A percentile compares a stretch with the other conserved stretches of the same genome.
Evolutionary conservation across 2,888 invertebrate genomes (phyloP).

Genomic region (Drymonia ruficornis): DNA sequence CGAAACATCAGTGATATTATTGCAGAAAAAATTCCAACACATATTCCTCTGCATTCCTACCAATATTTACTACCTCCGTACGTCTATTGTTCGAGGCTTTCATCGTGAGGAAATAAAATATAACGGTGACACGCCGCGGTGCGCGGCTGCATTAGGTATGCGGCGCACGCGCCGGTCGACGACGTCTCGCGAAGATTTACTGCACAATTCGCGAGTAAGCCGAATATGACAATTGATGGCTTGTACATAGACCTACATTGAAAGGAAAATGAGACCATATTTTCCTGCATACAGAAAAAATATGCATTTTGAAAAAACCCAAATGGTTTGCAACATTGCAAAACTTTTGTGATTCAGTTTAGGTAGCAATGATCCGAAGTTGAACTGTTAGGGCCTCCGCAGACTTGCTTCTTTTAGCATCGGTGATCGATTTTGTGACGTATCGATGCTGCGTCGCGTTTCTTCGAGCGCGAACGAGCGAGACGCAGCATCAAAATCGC

Average conservation of each 20-base stretch:
- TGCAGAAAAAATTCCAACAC: background rate
- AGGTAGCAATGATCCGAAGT: no score
- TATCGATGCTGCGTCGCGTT: no score
- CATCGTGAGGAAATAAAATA: conserved; percentile 13
- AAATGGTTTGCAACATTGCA: background rate
- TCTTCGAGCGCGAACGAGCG: no score
- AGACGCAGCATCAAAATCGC: no score
- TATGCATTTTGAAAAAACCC: background rate
- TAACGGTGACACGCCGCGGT: conserved; percentile 21
- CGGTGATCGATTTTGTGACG: no score
- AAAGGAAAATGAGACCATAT: background rate
- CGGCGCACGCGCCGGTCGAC: conserved; percentile 14
- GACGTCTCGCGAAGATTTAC: conserved; percentile 13
- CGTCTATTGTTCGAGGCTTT: conserved; percentile 8
- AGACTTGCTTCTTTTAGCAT: no score
- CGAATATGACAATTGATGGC: conserved; percentile 3
- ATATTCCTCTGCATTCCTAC: background rate
- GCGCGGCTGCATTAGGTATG: conserved; percentile 17
- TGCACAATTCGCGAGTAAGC: conserved; percentile 23
- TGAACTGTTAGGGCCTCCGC: no score
- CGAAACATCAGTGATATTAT: background rate
- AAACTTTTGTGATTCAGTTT: background rate
- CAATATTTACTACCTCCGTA: background rate
- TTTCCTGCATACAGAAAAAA: background rate
- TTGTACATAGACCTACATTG: background rate